These are phyloP conservation scores for Pterobdella sp. DNA, from an alignment of 2,888 invertebrate species.

Conservation along the genomic window DNA sequence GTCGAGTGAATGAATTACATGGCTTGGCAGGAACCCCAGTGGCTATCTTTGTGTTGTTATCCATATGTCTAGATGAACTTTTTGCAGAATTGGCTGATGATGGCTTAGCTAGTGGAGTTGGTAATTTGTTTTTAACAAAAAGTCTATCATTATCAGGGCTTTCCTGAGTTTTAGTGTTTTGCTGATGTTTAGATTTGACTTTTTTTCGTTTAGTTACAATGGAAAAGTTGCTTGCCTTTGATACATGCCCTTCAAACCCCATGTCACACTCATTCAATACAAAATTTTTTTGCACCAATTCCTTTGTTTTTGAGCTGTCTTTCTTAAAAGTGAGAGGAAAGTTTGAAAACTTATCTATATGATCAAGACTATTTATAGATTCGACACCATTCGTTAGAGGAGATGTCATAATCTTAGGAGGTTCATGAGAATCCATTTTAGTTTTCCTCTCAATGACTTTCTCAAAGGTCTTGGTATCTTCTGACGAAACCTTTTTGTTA, in stretches of 20 bases:
- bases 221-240: not conserved
- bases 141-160: not conserved
- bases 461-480: no score
- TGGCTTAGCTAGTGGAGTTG: not conserved
- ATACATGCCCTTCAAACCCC: not conserved
- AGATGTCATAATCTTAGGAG: no score
- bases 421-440: no score
- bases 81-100: conserved; percentile 3
- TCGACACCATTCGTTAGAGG: no score
- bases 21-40: not conserved
- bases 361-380: conserved; percentile 2
- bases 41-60: not conserved
- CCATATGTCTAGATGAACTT: not conserved
- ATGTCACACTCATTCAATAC: not conserved
- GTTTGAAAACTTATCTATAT: not conserved
- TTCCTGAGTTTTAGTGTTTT: not conserved
- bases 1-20: not conserved
- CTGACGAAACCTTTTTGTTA: no score
- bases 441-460: no score
- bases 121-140: not conserved
- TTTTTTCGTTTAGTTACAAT: conserved; percentile 19
- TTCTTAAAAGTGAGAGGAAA: not conserved
- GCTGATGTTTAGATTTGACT: not conserved
- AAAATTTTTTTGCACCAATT: no score
- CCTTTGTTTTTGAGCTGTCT: not conserved